Evolutionary conservation across 2,888 invertebrate genomes (phyloP).

Genomic region (Strigamia crassipes): DNA sequence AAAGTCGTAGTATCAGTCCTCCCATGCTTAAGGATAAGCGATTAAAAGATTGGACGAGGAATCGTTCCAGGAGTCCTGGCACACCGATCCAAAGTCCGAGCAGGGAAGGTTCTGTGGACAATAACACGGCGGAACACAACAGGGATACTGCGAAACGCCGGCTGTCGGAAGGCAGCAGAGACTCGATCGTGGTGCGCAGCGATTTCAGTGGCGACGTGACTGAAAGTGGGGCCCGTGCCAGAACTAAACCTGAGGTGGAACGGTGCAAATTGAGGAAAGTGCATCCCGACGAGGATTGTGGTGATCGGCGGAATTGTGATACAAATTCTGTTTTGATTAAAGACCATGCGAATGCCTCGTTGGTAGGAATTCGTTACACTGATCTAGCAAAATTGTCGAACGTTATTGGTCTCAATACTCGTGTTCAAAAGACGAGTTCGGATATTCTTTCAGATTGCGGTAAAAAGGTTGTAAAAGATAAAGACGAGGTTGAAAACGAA

Average conservation of each 20-base stretch:
- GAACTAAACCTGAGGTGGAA: slow-evolving; percentile 49
- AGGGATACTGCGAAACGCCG: slow-evolving; percentile 49
- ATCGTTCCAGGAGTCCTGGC: slow-evolving; percentile 47
- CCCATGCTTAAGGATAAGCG: slow-evolving; percentile 46
- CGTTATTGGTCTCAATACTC: slow-evolving; percentile 44
- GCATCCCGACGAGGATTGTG: slow-evolving; percentile 45
- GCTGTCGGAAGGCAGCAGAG: slow-evolving; percentile 48
- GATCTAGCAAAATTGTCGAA: slow-evolving; percentile 47
- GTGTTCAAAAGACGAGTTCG: slow-evolving; percentile 29
- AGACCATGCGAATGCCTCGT: slow-evolving; percentile 26
- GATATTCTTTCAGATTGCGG: slow-evolving; percentile 19
- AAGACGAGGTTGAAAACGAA: slow-evolving; percentile 19
- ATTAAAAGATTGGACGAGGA: slow-evolving; percentile 44
- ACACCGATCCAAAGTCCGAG: slow-evolving; percentile 48
- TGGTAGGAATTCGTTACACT: slow-evolving; percentile 4
- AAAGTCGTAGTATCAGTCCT: slow-evolving; percentile 52
- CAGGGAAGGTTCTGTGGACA: slow-evolving; percentile 41
- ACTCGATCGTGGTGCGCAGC: slow-evolving; percentile 46
- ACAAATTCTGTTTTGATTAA: slow-evolving; percentile 44
- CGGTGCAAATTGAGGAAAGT: slow-evolving; percentile 49
- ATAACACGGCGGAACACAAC: slow-evolving; percentile 16
- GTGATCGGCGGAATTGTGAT: slow-evolving; percentile 43
- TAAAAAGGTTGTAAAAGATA: slow-evolving; percentile 39
- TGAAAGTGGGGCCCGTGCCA: slow-evolving; percentile 36
- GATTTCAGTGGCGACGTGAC: slow-evolving; percentile 47